Base-by-base conservation (phyloP, 2,888 invertebrate genomes). In the Graphium colonna region DNA sequence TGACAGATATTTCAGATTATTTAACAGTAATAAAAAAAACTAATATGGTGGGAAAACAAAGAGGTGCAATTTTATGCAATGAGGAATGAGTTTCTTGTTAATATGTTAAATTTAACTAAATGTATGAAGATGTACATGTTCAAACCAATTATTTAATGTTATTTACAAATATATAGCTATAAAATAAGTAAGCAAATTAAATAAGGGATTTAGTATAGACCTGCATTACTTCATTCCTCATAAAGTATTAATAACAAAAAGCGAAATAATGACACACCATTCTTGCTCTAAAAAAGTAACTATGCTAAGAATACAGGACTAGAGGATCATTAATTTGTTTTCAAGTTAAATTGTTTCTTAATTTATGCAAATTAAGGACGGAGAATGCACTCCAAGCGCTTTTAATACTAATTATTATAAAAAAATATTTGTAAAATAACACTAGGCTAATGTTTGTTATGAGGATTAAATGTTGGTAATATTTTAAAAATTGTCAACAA, bases 261-360 rank as follows among this genome's bases (percentile, higher is more conserved):
- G 9, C 39, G 26, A 45, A 12, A 31, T 16, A n/a, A 15, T 21
- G 21, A 36, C 21, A 21, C 16, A 31, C 40, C n/a, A 39, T 16
- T 15, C 48, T 47, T 44, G 67, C 67, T 67, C 68, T 66, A 68
- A 56, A 65, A 68, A 54, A n/a, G n/a, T 42, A 41, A 40, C 59
- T 66, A 64, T 57, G 52, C 60, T 79, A 77, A 69, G 58, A 70
- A 65, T 76, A 78, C 54, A 67, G 71, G 86, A 86, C 86, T 86
- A 86, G 86, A 86, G 79, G 74, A 71, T 76, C 71, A 75, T 72
- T 72, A 68, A 66, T 63, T 64, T 59, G 60, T 62, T 60, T 58
- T 64, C 48, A 56, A 45, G 49, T 53, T 59, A 55, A 58, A 57
- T 56, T 56, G 59, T 57, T 59, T 54, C 51, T 65, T 59, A 38